Base-by-base conservation (phyloP, 2,113 vertebrate species). In the Loxodonta africana region DNA sequence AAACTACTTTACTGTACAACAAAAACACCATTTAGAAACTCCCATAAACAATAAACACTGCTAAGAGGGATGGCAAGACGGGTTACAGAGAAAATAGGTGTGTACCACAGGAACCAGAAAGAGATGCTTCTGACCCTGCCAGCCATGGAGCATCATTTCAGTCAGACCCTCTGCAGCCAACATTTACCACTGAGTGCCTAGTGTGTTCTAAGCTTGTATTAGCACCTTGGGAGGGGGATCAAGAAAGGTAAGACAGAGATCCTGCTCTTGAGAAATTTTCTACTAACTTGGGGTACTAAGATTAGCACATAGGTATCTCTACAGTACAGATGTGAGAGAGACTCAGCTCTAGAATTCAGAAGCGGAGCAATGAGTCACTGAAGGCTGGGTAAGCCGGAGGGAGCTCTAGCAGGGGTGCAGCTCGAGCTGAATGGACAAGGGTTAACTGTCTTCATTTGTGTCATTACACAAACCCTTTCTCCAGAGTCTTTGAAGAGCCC, bases 101-200 rank as follows among this genome's bases (percentile, higher is more conserved):
- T 26, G 21, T 1, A 53, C 2, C 14, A 20, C 1, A 51, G 69
- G 28, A 89, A 89, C 80, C 7, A 77, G 46, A 81, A 89, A 80
- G 62, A 78, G 67, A 51, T 26, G 23, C 25, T 90, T 28, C n/a
- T 78, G 37, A 57, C 37, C 37, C 73, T 89, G 11, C 37, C 12
- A 74, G 81, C 23, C 62, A 65, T 0, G 5, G 8, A 20, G 23
- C 48, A 48, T 57, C 85, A 81, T 25, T 73, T 94, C 37, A 86
- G 46, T 69, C 44, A 84, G 78, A 81, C 41, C 11, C 14, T 78
- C 44, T 92, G 37, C 48, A 21, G 33, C 17, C 84, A 69, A 17
- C 17, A 85, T 73, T 51, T 90, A 90, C 71, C 51, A 88, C 33
- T 92, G 57, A 94, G 71, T 30, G 26, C 69, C n/a, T 80, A 25